Conservation (phyloP, 1,140 invertebrate species). For the Drosophila ogumai region DNA sequence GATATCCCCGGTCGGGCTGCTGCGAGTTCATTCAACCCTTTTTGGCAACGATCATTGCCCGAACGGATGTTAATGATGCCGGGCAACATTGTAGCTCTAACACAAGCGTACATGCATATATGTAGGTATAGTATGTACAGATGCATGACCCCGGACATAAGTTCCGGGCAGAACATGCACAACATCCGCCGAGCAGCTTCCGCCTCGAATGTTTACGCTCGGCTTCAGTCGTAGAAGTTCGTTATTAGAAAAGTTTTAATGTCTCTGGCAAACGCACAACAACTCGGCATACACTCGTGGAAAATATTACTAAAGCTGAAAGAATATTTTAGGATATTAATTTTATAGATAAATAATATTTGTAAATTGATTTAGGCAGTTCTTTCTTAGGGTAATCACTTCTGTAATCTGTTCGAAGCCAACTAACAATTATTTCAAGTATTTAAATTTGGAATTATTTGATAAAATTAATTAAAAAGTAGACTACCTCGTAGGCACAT, state of each 20-base stretch:
- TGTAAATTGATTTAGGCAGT: too few species aligned
- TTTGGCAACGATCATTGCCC: slow-evolving; percentile 33
- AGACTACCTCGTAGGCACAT: too few species aligned
- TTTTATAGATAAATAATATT: neutral
- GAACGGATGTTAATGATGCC: slow-evolving; percentile 43
- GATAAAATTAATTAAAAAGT: neutral
- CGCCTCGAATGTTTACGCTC: slow-evolving; percentile 74
- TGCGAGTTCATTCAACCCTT: slow-evolving; percentile 38
- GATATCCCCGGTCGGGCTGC: slow-evolving; percentile 25
- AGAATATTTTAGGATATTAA: accelerated
- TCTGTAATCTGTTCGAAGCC: too few species aligned
- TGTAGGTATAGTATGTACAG: neutral
- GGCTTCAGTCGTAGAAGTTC: slow-evolving; percentile 67
- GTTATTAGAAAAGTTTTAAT: slow-evolving; percentile 82
- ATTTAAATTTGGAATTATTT: neutral
- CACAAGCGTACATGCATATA: neutral
- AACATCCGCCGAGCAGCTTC: slow-evolving; percentile 62
- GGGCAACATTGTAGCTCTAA: slow-evolving; percentile 35
- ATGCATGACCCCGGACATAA: slow-evolving; percentile 29
- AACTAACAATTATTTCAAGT: neutral
- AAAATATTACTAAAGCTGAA: neutral
- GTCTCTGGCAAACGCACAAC: slow-evolving; percentile 66
- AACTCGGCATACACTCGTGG: slow-evolving; percentile 10
- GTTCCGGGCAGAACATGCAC: slow-evolving; percentile 39
- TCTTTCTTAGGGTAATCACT: too few species aligned